phyloP scores from a whole-genome alignment of 2,113 vertebrate species.

The Corythaixoides concolor region DNA sequence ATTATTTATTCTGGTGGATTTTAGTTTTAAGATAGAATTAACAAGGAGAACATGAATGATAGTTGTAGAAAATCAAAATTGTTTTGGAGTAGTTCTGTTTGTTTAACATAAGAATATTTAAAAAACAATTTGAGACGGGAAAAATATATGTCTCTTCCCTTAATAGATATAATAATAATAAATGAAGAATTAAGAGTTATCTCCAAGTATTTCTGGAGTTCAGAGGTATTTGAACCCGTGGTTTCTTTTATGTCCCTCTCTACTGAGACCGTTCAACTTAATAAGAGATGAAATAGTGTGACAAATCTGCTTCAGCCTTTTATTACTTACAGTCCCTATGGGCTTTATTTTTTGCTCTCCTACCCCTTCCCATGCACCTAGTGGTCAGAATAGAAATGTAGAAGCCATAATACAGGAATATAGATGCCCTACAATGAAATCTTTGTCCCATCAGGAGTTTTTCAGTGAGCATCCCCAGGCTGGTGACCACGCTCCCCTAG shows the following conservation, averaged over 20 bases:
- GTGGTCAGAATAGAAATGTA: not conserved
- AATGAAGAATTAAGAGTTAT: constrained; percentile 3
- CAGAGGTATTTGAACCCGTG: constrained; percentile 28
- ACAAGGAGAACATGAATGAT: not conserved
- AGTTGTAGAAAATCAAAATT: not conserved
- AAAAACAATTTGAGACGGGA: not conserved
- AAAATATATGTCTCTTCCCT: not conserved
- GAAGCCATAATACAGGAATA: not conserved
- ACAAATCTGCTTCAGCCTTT: constrained; percentile 51
- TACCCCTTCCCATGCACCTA: not conserved
- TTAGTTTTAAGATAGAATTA: not conserved
- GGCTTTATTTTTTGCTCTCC: not conserved
- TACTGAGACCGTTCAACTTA: constrained; percentile 27
- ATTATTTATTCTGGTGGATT: not conserved
- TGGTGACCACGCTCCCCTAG: accelerated
- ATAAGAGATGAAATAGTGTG: constrained; percentile 45
- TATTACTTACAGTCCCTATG: constrained; percentile 26
- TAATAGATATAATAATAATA: not conserved
- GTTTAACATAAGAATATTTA: not conserved
- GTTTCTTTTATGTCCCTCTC: constrained; percentile 21
- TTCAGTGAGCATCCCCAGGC: not conserved
- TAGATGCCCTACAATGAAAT: not conserved
- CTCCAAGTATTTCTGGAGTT: not conserved
- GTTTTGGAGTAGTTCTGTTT: not conserved
- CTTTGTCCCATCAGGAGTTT: not conserved